Evolutionary conservation across 2,797 vertebrate species (phyloP), one percentile per base, ranked within the genome.

Genomic region (Atherinosoma microstoma): DNA sequence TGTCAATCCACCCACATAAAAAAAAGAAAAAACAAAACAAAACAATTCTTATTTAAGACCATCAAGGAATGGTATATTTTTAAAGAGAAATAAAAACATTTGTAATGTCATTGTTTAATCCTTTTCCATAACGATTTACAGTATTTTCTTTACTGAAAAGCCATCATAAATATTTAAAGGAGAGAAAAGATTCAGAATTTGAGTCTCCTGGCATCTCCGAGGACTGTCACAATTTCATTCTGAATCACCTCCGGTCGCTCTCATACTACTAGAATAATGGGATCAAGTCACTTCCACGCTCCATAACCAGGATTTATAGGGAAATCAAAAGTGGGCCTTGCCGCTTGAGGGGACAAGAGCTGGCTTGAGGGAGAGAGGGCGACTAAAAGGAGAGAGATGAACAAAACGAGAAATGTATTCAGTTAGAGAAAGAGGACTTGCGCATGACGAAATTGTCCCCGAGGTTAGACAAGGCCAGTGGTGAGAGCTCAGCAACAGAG

Each of bases 261-360:
- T 89, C 79, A 76, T 82, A 89, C 91, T 84, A 86, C 84, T 86
- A 84, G 75, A 93, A 93, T 93, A 94, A 94, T 92, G 91, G 91
- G 88, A 92, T 92, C 90, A 90, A 93, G 92, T 90, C 90, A 91
- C 89, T 90, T 89, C 84, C 87, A 87, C 73, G 76, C 89, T 93
- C 87, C 83, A 91, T 91, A 93, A 93, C 88, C 87, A 78, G 88
- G 92, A 94, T 93, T 94, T 94, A 95, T 94, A 91, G 90, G 87
- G 84, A 91, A 92, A 92, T 93, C 83, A 89, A 91, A 93, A 92
- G 75, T 82, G 79, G 90, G 91, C 79, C 90, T 92, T 70, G 84
- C 84, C 58, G 84, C 91, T 92, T 85, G 81, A 91, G 91, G 90
- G 91, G 87, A 91, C 72, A 56, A 68, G 64, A 83, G 72, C 58